A percentile compares a stretch with the other conserved stretches of the same genome.
These are phyloP conservation scores for Gadus chalcogrammus DNA, from an alignment of 2,113 vertebrate genomes.

Conservation along the genomic window DNA sequence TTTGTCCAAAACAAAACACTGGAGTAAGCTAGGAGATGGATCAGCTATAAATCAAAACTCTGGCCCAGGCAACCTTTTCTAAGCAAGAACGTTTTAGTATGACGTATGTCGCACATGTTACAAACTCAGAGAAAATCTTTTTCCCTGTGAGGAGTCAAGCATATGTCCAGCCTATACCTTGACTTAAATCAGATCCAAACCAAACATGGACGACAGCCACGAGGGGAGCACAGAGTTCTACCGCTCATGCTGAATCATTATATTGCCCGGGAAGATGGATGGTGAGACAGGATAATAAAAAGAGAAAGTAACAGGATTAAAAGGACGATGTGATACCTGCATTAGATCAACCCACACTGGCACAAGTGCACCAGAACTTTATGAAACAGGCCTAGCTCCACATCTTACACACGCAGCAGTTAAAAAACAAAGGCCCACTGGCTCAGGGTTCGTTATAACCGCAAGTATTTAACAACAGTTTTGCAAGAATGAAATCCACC, in stretches of 20 bases:
- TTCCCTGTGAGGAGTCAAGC: background rate
- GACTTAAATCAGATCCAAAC: slow-evolving; percentile 34
- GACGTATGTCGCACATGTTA: background rate
- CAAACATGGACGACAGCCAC: slow-evolving; percentile 25
- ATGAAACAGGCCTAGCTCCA: too few relatives aligned
- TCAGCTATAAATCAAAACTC: too few relatives aligned
- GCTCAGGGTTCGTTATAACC: slow-evolving; percentile 56
- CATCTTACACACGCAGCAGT: slow-evolving; percentile 40
- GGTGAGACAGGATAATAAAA: background rate
- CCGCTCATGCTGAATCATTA: slow-evolving; percentile 32
- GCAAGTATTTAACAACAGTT: slow-evolving; percentile 58
- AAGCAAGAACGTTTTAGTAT: background rate
- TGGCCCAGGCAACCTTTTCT: too few relatives aligned
- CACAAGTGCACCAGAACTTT: background rate
- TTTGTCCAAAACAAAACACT: too few relatives aligned
- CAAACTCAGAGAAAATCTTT: background rate
- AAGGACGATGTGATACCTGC: slow-evolving; percentile 17
- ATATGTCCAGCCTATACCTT: slow-evolving; percentile 20
- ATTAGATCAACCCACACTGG: slow-evolving; percentile 13
- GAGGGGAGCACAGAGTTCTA: slow-evolving; percentile 15
- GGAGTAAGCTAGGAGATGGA: too few relatives aligned
- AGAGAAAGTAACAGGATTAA: slow-evolving; percentile 28
- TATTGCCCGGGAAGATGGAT: slow-evolving; percentile 37
- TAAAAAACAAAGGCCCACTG: slow-evolving; percentile 49
- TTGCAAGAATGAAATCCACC: slow-evolving; percentile 44